Evolutionary conservation across 2,797 vertebrate genomes (phyloP).

Genomic region (Crocidura indochinensis): DNA sequence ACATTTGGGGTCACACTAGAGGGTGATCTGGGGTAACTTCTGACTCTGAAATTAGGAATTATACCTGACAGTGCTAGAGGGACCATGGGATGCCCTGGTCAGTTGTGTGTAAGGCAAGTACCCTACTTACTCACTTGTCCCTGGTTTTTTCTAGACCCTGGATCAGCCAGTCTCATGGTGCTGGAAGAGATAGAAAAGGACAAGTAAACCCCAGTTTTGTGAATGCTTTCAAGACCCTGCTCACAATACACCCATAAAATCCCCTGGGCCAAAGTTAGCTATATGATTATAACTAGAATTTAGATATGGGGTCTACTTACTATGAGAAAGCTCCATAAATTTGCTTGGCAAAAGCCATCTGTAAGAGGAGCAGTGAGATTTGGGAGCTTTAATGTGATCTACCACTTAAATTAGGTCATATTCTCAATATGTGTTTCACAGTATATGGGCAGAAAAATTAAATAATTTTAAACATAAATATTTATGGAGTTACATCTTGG

Average conservation of each 20-base stretch:
- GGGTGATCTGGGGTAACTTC: too few relatives aligned
- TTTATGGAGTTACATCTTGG: not conserved
- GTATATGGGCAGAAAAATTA: not conserved
- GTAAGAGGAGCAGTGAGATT: not conserved
- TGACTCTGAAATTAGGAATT: too few relatives aligned
- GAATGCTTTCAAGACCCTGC: too few relatives aligned
- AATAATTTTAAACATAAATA: too few relatives aligned
- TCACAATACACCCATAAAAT: not conserved
- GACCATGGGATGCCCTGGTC: too few relatives aligned
- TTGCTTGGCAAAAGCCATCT: not conserved
- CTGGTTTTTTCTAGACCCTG: too few relatives aligned
- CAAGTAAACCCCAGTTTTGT: not conserved
- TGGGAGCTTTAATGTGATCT: not conserved
- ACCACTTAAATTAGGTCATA: not conserved
- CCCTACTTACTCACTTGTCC: too few relatives aligned
- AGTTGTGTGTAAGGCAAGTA: too few relatives aligned
- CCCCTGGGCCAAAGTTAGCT: constrained; percentile 14
- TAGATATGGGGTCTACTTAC: not conserved
- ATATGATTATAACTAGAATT: not conserved
- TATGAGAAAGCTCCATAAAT: not conserved
- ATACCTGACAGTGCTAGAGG: too few relatives aligned
- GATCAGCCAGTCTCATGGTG: not conserved
- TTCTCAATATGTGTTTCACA: not conserved
- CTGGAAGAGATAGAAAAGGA: not conserved
- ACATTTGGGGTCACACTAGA: too few relatives aligned